Conservation (phyloP, 1,140 invertebrate genomes). For the Drosophila fuyamai region DNA sequence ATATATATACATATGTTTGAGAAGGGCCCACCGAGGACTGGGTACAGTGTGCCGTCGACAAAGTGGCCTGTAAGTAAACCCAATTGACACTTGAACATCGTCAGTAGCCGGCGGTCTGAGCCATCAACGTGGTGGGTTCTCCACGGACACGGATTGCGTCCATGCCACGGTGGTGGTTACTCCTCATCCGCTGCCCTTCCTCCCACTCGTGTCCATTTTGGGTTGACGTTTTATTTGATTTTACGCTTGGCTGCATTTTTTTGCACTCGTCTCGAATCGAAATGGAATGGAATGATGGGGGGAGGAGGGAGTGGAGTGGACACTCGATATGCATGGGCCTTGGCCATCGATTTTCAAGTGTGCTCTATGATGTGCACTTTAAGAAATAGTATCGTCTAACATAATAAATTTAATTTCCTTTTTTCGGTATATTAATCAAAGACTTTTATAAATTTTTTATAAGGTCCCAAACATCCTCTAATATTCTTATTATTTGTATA, state of each 20-base stretch:
- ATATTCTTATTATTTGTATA: no score
- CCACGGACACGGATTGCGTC: conserved; percentile 8
- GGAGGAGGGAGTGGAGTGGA: conserved; percentile 16
- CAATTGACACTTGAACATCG: conserved; percentile 77
- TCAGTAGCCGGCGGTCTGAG: conserved; percentile 42
- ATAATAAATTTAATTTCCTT: no score
- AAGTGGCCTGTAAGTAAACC: conserved; percentile 75
- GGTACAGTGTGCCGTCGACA: conserved; percentile 54
- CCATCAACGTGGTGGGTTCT: conserved; percentile 48
- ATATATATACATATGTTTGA: conserved; percentile 18
- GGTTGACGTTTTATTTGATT: conserved; percentile 82
- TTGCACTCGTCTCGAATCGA: conserved; percentile 54
- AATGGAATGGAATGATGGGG: conserved; percentile 20
- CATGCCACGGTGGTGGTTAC: conserved; percentile 32
- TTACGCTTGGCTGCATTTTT: conserved; percentile 77
- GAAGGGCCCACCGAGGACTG: conserved; percentile 11
- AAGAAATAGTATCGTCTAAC: neutral
- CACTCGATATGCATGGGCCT: conserved; percentile 71
- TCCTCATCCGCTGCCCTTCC: conserved; percentile 18
- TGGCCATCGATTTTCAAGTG: conserved; percentile 76
- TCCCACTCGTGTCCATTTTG: conserved; percentile 50
- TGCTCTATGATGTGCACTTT: conserved; percentile 2
- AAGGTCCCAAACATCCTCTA: no score
- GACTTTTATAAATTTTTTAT: neutral
- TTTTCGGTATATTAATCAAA: neutral